Evolutionary conservation across 2,113 vertebrate species (phyloP).

Genomic region (Paradoxurus hermaphroditus): DNA sequence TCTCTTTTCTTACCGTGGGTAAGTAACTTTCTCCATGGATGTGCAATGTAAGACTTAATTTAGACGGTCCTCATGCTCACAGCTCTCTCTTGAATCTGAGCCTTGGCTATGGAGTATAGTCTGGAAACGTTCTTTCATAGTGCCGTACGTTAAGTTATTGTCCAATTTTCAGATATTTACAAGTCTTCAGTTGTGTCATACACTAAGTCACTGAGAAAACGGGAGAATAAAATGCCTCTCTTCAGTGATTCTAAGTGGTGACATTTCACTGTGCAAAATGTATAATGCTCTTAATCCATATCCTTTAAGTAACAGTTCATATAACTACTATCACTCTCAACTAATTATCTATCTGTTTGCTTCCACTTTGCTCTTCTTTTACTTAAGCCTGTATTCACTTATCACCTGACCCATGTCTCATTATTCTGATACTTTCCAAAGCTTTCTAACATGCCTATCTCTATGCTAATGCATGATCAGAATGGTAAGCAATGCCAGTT

Average conservation of each 20-base stretch:
- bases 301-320: not conserved
- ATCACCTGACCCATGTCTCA: not conserved
- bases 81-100: not conserved
- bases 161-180: slow-evolving; percentile 43
- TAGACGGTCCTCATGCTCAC: not conserved
- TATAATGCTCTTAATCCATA: not conserved
- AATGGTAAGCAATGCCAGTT: not conserved
- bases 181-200: not conserved
- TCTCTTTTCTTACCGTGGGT: not conserved
- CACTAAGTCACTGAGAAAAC: not conserved
- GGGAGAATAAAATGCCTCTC: not conserved
- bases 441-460: not conserved
- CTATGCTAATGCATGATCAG: not conserved
- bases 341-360: not conserved
- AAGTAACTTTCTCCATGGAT: not conserved
- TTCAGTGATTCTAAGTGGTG: not conserved
- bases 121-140: slow-evolving; percentile 12
- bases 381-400: not conserved
- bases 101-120: not conserved
- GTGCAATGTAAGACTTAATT: not conserved
- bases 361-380: not conserved
- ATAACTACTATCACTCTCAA: not conserved
- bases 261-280: not conserved
- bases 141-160: not conserved
- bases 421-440: not conserved